Base-by-base conservation (phyloP, 2,888 invertebrate genomes). In the Brachyopa scutellaris region DNA sequence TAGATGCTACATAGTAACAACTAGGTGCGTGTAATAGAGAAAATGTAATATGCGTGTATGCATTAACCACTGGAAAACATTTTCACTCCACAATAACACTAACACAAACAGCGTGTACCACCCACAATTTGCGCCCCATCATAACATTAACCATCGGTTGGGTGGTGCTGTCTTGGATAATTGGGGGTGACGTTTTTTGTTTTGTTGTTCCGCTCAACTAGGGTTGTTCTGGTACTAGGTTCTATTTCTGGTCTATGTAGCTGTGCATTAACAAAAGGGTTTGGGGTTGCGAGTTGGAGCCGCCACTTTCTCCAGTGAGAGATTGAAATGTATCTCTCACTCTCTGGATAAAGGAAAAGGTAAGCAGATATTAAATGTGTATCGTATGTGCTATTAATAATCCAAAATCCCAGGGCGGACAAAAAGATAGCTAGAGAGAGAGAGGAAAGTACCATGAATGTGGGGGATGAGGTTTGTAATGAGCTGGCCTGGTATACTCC, bases 301-400 rank as follows among this genome's bases (percentile, higher is more conserved):
- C 19, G 55, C 31, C 62, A 40, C 45, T 64, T 67, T 42, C 62
- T 49, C 53, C 61, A 61, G 15, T 38, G 45, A 36, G 57, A 77
- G 82, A 82, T 77, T 72, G 53, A 70, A 70, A 64, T 77, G 59
- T 77, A 70, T 72, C 59, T 77, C 64, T 72, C 67, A 45, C 59
- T 76, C 66, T 76, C 70, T 61, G 51, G n/a, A 64, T 42, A 70
- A 70, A 36, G 36, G 57, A 15, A 51, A 57, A 72, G 76, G 80
- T 76, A 76, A 82, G 70, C 59, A 77, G 66, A 66, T 77, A 70
- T 77, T 76, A 51, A 70, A 82, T 70, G 59, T 57, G 38, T 64
- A 74, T 57, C 69, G 70, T 59, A 82, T 70, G 45, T 72, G 49
- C 72, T 72, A 61, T 66, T 82, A 76, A 70, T 82, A 82, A 76